Evolutionary conservation across 2,888 invertebrate genomes (phyloP).

Genomic region (Podabrus alpinus): DNA sequence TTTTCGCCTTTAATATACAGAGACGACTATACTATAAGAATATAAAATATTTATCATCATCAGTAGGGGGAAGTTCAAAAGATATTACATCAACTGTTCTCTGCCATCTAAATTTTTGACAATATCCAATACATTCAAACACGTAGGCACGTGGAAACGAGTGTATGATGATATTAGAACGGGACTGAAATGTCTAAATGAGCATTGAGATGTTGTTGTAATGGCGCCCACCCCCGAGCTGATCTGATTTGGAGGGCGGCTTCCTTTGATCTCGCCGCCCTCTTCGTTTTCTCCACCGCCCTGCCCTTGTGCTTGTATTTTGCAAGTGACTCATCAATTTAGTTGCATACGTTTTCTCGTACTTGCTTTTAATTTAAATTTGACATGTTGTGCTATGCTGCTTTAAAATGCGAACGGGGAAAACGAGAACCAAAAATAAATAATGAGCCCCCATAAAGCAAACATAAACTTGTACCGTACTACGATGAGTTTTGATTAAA

Average conservation of each 20-base stretch:
- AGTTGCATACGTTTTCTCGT: conserved; percentile 30
- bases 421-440: conserved; percentile 1
- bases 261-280: conserved; percentile 61
- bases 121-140: conserved; percentile 1
- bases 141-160: conserved; percentile 9
- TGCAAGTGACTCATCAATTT: conserved; percentile 58
- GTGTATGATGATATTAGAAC: conserved; percentile 26
- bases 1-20: background rate
- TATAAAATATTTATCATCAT: background rate
- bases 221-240: conserved; percentile 37
- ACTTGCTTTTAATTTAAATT: conserved; percentile 25
- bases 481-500: background rate
- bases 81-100: background rate
- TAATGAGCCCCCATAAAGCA: background rate
- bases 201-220: conserved; percentile 35
- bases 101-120: background rate
- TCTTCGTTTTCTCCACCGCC: conserved; percentile 53
- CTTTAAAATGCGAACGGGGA: background rate
- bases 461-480: background rate
- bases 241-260: conserved; percentile 55
- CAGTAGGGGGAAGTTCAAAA: background rate
- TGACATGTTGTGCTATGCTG: conserved; percentile 8
- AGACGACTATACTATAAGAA: background rate
- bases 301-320: conserved; percentile 43
- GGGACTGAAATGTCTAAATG: conserved; percentile 32